Evolutionary conservation across 2,113 vertebrate genomes (phyloP).

Genomic region (Odontophorus gujanensis): DNA sequence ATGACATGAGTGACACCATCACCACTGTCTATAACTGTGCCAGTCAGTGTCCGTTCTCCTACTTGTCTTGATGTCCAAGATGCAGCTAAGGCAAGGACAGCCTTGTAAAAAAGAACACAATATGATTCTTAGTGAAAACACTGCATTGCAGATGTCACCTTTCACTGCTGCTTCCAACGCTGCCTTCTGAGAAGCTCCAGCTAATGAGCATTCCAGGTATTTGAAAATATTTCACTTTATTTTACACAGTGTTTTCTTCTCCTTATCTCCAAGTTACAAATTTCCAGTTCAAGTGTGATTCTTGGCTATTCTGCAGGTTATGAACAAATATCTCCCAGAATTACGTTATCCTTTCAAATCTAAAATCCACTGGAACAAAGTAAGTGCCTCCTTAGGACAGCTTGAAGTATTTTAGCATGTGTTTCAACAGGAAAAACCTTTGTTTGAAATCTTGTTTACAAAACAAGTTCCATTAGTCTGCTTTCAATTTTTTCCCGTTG

Average conservation of each 20-base stretch:
- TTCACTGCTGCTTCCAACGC: neutral
- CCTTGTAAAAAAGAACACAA: conserved; percentile 75
- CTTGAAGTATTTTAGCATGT: neutral
- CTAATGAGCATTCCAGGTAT: neutral
- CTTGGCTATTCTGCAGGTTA: neutral
- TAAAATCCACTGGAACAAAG: neutral
- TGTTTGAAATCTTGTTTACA: neutral
- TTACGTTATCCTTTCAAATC: neutral
- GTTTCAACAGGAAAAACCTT: neutral
- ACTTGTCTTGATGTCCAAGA: conserved; percentile 99
- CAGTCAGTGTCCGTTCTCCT: conserved; percentile 94
- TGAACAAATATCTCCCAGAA: neutral
- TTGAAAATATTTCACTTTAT: neutral
- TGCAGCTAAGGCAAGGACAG: conserved; percentile 95
- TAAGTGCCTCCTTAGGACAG: neutral
- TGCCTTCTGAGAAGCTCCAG: neutral
- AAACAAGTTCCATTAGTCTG: neutral
- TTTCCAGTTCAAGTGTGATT: neutral
- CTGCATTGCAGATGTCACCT: neutral
- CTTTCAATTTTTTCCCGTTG: neutral
- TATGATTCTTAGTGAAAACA: neutral
- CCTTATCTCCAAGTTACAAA: neutral
- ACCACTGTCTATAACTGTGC: conserved; percentile 97
- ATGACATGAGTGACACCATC: conserved; percentile 98
- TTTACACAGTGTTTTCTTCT: neutral